These are phyloP conservation scores for Pelusios castaneus DNA, from an alignment of 2,113 vertebrate species.

Conservation along the genomic window DNA sequence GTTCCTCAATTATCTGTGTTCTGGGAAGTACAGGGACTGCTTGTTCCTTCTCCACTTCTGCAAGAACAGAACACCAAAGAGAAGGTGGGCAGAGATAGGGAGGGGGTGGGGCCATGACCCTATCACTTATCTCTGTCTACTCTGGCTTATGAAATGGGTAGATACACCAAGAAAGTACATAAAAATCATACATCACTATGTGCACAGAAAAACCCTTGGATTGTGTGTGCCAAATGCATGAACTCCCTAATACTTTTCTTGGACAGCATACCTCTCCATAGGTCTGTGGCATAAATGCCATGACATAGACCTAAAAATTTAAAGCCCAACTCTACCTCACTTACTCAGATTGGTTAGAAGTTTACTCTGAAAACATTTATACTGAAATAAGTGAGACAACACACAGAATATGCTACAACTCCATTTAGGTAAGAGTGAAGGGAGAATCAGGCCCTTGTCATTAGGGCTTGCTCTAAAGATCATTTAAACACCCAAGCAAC, in stretches of 20 bases:
- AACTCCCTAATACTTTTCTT: neutral
- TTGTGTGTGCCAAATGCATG: neutral
- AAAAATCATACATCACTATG: neutral
- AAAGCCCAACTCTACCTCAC: neutral
- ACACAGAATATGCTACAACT: neutral
- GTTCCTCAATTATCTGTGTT: neutral
- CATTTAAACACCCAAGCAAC: slow-evolving; percentile 53
- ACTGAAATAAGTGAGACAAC: slow-evolving; percentile 13
- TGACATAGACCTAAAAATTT: neutral
- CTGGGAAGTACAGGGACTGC: neutral
- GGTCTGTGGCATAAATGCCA: fast-evolving
- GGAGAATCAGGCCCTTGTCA: slow-evolving; percentile 47
- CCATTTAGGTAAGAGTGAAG: slow-evolving; percentile 35
- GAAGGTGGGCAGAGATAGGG: neutral
- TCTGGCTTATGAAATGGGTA: neutral
- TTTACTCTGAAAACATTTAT: neutral
- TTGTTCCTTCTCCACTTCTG: neutral
- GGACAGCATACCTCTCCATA: neutral
- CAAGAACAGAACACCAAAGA: fast-evolving
- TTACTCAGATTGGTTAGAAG: slow-evolving; percentile 12
- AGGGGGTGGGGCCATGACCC: neutral
- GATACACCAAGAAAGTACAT: neutral
- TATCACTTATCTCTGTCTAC: fast-evolving
- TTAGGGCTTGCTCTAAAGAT: slow-evolving; percentile 64
- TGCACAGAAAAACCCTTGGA: neutral